These are phyloP conservation scores for Synchiropus splendidus DNA, from an alignment of 2,113 vertebrate species.

Conservation along the genomic window DNA sequence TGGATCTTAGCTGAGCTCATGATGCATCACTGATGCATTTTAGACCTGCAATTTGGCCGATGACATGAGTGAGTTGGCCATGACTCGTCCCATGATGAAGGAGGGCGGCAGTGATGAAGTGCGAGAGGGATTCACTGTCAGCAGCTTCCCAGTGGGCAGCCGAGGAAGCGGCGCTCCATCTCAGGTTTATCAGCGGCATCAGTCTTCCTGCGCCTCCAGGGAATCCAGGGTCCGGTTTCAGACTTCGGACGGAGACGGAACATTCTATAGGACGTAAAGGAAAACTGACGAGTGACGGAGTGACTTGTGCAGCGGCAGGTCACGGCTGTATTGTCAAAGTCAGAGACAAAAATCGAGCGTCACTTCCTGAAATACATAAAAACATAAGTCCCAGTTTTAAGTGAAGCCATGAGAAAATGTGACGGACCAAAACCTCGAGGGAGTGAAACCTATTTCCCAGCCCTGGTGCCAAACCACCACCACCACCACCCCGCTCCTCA, in stretches of 20 bases:
- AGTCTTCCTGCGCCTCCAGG: constrained; percentile 1
- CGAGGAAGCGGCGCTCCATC: constrained; percentile 11
- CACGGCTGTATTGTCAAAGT: too few species aligned
- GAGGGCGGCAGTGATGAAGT: too few species aligned
- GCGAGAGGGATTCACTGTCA: constrained; percentile 10
- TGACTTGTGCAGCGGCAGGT: too few species aligned
- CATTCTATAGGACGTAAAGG: too few species aligned
- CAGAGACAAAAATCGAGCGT: too few species aligned
- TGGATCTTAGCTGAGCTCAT: too few species aligned
- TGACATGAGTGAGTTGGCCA: background rate
- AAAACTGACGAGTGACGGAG: too few species aligned
- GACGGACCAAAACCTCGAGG: constrained; percentile 20
- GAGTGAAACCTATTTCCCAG: constrained; percentile 4
- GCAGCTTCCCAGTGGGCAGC: constrained; percentile 9
- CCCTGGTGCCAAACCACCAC: constrained; percentile 19
- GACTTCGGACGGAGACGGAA: background rate
- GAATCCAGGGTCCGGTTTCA: constrained; percentile 24
- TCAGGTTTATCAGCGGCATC: constrained; percentile 26
- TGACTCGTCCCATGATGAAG: background rate
- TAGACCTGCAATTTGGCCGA: too few species aligned
- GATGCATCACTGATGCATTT: too few species aligned
- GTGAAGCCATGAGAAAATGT: too few species aligned
- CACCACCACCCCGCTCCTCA: constrained; percentile 36
- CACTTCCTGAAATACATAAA: too few species aligned
- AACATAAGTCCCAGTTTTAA: too few species aligned